phyloP scores from a whole-genome alignment of 2,797 vertebrate genomes.

The Garrulus glandarius region DNA sequence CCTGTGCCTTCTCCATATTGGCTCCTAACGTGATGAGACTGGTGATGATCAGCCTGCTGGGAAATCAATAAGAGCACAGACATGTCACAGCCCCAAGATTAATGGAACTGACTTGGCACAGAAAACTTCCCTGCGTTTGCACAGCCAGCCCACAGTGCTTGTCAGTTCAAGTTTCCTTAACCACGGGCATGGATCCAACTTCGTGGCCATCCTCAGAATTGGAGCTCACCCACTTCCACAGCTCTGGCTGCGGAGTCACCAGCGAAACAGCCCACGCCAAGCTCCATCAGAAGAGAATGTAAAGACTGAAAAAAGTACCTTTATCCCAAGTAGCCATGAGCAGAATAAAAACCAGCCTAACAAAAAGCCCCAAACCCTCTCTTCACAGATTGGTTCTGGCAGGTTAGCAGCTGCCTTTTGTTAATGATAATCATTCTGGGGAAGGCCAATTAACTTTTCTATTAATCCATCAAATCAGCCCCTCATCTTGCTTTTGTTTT shows the following conservation, averaged over 20 bases:
- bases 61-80: constrained; percentile 75
- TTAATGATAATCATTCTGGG: constrained; percentile 2
- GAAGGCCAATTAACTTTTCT: constrained; percentile 33
- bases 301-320: not conserved
- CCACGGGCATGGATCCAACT: not conserved
- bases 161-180: constrained; percentile 16
- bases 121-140: not conserved
- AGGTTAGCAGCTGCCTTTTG: constrained; percentile 25
- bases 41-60: constrained; percentile 73
- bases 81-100: constrained; percentile 70
- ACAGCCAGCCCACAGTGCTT: not conserved
- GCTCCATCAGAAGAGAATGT: not conserved
- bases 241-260: not conserved
- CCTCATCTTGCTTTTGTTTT: not conserved
- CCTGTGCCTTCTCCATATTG: constrained; percentile 57
- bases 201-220: not conserved
- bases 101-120: constrained; percentile 69
- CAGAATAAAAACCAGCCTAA: not conserved
- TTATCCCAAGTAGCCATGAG: not conserved
- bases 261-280: not conserved
- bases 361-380: not conserved
- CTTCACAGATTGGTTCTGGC: constrained; percentile 8
- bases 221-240: not conserved
- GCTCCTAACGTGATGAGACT: constrained; percentile 59
- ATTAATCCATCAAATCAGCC: constrained; percentile 14